These are phyloP conservation scores for Cataglyphis hispanica DNA, from an alignment of 1,140 invertebrate species.

Conservation along the genomic window DNA sequence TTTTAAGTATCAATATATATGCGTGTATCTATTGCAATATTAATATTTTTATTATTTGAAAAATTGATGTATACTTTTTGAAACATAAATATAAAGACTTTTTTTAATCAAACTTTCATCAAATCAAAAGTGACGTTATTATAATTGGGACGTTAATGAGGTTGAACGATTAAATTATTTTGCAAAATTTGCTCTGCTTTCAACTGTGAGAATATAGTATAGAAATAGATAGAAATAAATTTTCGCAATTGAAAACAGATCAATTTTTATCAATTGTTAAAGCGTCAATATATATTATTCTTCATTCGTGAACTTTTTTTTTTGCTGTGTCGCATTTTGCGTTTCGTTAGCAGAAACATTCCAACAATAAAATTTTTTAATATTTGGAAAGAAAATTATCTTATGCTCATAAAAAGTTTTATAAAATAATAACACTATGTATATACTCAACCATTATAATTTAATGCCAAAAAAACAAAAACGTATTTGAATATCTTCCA, in stretches of 20 bases:
- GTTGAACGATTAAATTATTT: constrained; percentile 25
- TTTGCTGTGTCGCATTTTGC: not conserved
- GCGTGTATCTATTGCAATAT: not conserved
- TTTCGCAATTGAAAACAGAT: constrained; percentile 29
- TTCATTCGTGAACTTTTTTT: not conserved
- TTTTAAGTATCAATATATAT: not conserved
- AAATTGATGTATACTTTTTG: not conserved
- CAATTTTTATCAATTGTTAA: constrained; percentile 6
- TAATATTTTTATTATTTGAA: not conserved
- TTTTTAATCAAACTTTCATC: not conserved
- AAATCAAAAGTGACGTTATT: not conserved
- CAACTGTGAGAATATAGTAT: constrained; percentile 24
- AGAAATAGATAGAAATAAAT: constrained; percentile 3
- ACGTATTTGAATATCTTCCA: not conserved
- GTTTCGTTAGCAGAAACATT: not conserved
- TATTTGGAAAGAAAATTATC: not conserved
- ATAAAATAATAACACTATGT: too few relatives aligned
- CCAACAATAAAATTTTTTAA: not conserved
- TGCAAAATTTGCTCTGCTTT: constrained; percentile 8
- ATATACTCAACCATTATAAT: not conserved
- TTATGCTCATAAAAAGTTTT: too few relatives aligned
- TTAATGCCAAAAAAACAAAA: not conserved
- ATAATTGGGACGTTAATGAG: not conserved
- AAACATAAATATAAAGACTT: not conserved
- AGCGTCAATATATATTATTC: not conserved